Base-by-base conservation (phyloP, 2,888 invertebrate genomes). In the Holacanthella duospinosa region DNA sequence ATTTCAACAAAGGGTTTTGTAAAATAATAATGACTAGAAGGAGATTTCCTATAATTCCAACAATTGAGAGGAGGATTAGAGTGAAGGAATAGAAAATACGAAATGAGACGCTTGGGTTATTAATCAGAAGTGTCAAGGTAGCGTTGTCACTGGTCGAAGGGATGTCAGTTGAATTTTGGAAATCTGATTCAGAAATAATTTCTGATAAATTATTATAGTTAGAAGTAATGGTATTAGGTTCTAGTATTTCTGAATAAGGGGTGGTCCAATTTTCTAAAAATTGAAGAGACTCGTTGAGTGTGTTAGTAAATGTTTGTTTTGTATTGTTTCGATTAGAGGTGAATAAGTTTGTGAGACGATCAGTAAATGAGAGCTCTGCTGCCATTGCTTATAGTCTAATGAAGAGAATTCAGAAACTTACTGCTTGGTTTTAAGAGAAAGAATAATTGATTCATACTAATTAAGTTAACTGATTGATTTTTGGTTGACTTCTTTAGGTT, bases 401-500 rank as follows among this genome's bases (percentile, higher is more conserved):
- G 54, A 53, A 25, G 43, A 6, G 54, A 25, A 53, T 9, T 53
- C 25, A 9, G n/a, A 9, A 12, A n/a, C 6, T 16, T 3, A 55
- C 28, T n/a, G 9, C 21, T 58, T 2, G 29, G 29, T 58, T 58
- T 58, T 36, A 36, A 9, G 6, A 56, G n/a, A 26, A n/a, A 25
- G 4, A 26, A 4, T 29, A 25, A n/a, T 12, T 58, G 29, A 29
- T 58, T 55, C 26, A 12, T 26, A 6, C 6, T 55, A 9, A 27
- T 55, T 58, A 24, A 56, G 16, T 36, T 36, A 36, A 16, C 36
- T 36, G 9, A 36, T 36, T 6, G 36, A 6, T 36, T 56, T 67
- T 59, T 54, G 53, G 43, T 72, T n/a, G n/a, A n/a, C n/a, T n/a
- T n/a, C n/a, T 76, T 25, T 74, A 82, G 80, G 82, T 86, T 1